Percentiles rank a stretch among this genome's conserved stretches.
phyloP scores from a whole-genome alignment of 2,888 invertebrate species.

The Auanema sp. region DNA sequence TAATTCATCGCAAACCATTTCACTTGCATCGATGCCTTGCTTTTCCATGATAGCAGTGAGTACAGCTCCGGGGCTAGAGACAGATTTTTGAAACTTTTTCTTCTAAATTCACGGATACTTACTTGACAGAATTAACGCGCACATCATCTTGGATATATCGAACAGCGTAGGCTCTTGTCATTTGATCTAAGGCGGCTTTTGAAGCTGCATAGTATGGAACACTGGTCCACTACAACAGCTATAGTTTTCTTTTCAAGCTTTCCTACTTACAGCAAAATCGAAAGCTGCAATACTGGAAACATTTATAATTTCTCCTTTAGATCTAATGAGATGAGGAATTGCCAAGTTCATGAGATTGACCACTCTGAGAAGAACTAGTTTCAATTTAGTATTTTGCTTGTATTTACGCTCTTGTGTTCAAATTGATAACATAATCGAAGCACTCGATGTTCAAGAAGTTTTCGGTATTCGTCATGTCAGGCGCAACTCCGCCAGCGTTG shows the following conservation, averaged over 20 bases:
- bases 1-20: not conserved
- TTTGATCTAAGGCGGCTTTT: constrained; percentile 20
- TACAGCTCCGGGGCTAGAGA: constrained; percentile 16
- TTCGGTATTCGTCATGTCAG: constrained; percentile 4
- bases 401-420: constrained; percentile 17
- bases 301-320: constrained; percentile 15
- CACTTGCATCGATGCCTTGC: constrained; percentile 13
- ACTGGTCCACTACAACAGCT: constrained; percentile 5
- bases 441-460: not conserved
- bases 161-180: constrained; percentile 15
- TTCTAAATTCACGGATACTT: not conserved
- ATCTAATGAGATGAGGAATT: constrained; percentile 10
- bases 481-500: constrained; percentile 19
- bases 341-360: constrained; percentile 5
- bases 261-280: too few relatives aligned
- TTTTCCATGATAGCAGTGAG: constrained; percentile 13
- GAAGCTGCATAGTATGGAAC: constrained; percentile 17
- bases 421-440: constrained; percentile 18
- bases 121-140: constrained; percentile 21
- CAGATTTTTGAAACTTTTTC: not conserved
- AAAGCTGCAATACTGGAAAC: constrained; percentile 14
- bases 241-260: not conserved
- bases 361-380: constrained; percentile 8
- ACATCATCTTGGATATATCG: constrained; percentile 14
- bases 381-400: too few relatives aligned